phyloP scores from a whole-genome alignment of 2,888 invertebrate genomes.

The Boloria selene region DNA sequence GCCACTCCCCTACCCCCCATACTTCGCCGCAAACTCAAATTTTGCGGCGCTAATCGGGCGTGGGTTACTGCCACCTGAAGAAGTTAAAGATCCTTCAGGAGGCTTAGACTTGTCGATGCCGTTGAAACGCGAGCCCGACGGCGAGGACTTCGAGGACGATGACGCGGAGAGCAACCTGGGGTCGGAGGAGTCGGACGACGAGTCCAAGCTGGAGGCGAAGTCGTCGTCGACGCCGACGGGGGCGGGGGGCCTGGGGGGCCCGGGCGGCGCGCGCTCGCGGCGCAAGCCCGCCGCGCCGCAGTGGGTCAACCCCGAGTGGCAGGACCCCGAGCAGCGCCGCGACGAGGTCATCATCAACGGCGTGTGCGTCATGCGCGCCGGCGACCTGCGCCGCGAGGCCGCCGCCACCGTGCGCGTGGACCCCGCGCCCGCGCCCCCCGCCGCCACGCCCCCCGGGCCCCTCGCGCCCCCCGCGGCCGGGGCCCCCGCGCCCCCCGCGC shows the following conservation, averaged over 20 bases:
- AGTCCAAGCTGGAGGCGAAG: conserved; percentile 83
- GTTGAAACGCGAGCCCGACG: conserved; percentile 89
- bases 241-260: conserved; percentile 73
- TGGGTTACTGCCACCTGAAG: conserved; percentile 84
- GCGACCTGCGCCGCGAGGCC: conserved; percentile 85
- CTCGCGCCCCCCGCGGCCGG: conserved; percentile 46
- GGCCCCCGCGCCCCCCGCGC: conserved; percentile 51
- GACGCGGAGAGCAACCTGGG: conserved; percentile 89
- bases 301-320: conserved; percentile 98
- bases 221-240: conserved; percentile 72
- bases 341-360: conserved; percentile 96
- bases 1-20: conserved; percentile 89
- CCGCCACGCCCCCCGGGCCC: conserved; percentile 58
- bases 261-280: conserved; percentile 84
- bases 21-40: conserved; percentile 89
- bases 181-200: conserved; percentile 85
- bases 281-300: conserved; percentile 98
- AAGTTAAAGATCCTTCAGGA: conserved; percentile 89
- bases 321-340: conserved; percentile 84
- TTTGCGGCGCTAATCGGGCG: conserved; percentile 89
- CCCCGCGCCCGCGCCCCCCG: conserved; percentile 86
- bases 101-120: conserved; percentile 95
- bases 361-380: conserved; percentile 94
- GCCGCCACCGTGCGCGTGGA: conserved; percentile 90
- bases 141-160: conserved; percentile 90